Conservation (phyloP, 1,140 invertebrate species). For the Papilio glaucus region DNA sequence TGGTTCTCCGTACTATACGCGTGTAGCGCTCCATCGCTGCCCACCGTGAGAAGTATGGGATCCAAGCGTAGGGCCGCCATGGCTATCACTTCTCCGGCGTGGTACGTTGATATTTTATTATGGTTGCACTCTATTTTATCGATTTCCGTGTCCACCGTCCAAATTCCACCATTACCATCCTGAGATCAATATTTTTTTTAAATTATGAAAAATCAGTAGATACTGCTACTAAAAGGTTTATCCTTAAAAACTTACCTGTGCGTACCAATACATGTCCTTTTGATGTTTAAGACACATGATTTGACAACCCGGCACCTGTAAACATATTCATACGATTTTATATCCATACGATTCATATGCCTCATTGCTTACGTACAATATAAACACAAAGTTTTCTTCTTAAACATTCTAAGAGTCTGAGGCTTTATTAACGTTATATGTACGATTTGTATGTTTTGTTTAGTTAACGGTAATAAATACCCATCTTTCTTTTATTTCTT, state of each 20-base stretch:
- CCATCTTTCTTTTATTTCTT: too few species aligned
- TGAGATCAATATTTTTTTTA: conserved; percentile 56
- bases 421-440: too few species aligned
- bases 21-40: conserved; percentile 87
- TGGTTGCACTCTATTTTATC: conserved; percentile 84
- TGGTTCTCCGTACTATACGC: conserved; percentile 88
- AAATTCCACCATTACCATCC: conserved; percentile 93
- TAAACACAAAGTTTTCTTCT: neutral
- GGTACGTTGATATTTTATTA: conserved; percentile 86
- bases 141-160: conserved; percentile 90
- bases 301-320: conserved; percentile 80
- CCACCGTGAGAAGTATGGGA: conserved; percentile 88
- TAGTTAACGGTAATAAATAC: too few species aligned
- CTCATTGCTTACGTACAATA: neutral
- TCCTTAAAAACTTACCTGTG: conserved; percentile 84
- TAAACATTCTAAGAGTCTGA: too few species aligned
- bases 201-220: neutral
- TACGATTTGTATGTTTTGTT: too few species aligned
- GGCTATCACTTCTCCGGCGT: conserved; percentile 89
- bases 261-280: conserved; percentile 86
- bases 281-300: conserved; percentile 78
- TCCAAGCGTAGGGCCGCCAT: conserved; percentile 87
- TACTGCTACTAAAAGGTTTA: neutral
- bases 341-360: neutral
- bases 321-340: conserved; percentile 55